Evolutionary conservation across 2,797 vertebrate species (phyloP), one percentile per base, ranked within the genome.

Genomic region (Pangasius larnaudii): DNA sequence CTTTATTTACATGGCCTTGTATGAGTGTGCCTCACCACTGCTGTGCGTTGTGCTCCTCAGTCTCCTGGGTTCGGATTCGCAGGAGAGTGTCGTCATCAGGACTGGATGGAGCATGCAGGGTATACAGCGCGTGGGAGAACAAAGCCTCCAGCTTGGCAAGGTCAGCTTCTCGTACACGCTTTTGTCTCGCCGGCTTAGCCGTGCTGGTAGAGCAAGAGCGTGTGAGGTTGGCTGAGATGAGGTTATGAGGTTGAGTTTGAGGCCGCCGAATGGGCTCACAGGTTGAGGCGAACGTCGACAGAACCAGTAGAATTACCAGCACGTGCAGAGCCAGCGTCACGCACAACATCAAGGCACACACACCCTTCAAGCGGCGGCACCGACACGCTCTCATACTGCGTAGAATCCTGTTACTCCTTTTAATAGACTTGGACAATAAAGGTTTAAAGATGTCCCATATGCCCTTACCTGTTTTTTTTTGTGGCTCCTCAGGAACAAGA

Each of bases 51-150:
- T 88, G 94, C 88, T 94, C 91, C 1, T 93, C 92, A 89, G 89
- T 93, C 92, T 89, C 93, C 92, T 94, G 93, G 59, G 95, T 89
- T 84, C 96, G 96, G 81, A 96, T 85, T 0, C 88, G 93, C 85
- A 97, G 94, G 85, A 98, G 95, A 91, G 94, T 94, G 93, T 98
- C 97, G 0, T 95, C 95, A 39, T 97, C 95, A 0, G 89, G 91
- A 77, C 95, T 71, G 2, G 91, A 69, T 0, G 93, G 93, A 14
- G 75, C 10, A 0, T 93, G 94, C 69, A 92, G 67, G 49, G 95
- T 95, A 92, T 97, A 97, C 5, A 97, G 94, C 1, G 95, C 95
- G 88, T 98, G 97, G 65, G 95, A 33, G 53, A 96, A 97, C 69
- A 97, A 94, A 0, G 94, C 94, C 0, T 90, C 89, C 91, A 97